Evolutionary conservation across 2,797 vertebrate genomes (phyloP).

Genomic region (Lates japonicus): DNA sequence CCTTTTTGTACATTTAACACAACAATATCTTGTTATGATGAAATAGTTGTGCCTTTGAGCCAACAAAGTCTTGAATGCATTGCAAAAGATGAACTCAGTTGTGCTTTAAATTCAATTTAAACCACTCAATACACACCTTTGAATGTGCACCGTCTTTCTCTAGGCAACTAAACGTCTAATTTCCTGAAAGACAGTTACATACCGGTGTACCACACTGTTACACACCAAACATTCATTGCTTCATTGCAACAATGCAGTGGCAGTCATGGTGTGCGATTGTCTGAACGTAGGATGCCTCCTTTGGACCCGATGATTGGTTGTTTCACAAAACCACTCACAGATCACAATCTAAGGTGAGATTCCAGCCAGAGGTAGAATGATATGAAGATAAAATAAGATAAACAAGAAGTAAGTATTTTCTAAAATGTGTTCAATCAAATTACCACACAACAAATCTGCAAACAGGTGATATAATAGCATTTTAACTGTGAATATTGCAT

Average conservation of each 20-base stretch:
- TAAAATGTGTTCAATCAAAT: neutral
- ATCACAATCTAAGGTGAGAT: constrained; percentile 19
- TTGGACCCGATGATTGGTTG: constrained; percentile 46
- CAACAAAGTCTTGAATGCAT: neutral
- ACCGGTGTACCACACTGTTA: constrained; percentile 27
- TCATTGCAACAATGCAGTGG: constrained; percentile 46
- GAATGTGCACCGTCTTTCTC: constrained; percentile 2
- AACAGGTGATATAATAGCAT: no score
- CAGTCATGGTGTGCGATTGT: neutral
- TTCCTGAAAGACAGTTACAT: constrained; percentile 52
- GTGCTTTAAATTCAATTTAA: neutral
- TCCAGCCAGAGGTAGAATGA: neutral
- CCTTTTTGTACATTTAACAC: neutral
- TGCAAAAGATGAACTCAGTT: neutral
- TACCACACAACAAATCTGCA: no score
- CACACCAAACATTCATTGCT: constrained; percentile 16
- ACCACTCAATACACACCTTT: constrained; percentile 11
- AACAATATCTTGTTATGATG: neutral
- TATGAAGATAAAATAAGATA: neutral
- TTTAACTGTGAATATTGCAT: no score
- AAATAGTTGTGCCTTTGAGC: neutral
- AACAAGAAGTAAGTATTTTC: neutral
- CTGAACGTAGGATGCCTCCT: constrained; percentile 20
- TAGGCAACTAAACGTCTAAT: constrained; percentile 43
- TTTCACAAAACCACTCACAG: constrained; percentile 34